Evolutionary conservation across 2,888 invertebrate genomes (phyloP), one percentile per base, ranked within the genome.

Genomic region (Electrophaes corylata): DNA sequence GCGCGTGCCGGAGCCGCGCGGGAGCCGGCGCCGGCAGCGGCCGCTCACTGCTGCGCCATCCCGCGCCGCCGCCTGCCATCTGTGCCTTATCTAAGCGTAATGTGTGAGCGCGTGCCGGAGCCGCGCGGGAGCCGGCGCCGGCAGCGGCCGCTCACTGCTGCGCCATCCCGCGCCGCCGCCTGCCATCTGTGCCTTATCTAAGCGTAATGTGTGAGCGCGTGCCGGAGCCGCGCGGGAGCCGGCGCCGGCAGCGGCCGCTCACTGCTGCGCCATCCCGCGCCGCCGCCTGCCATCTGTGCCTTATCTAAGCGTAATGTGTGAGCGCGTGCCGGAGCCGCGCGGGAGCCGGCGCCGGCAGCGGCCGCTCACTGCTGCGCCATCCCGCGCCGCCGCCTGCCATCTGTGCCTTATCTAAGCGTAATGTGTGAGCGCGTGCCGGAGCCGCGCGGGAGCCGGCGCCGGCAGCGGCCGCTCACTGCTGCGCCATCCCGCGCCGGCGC

Each of bases 381-480:
- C 16, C 23, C 6, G 5, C 40, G 3, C 12, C 41, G 31, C 41
- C 8, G 29, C 19, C 6, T 12, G 35, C 19, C 12, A 56, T 49
- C 40, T 46, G 33, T 40, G 33, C 29, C 44, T 45, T 54, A 54
- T 50, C 45, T 46, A 29, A 54, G 50, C 20, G 41, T 50, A 59
- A 29, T 39, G n/a, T 44, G 20, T 31, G 35, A 50, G 23, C 16
- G 5, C 6, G 5, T 33, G 3, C 12, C 41, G 31, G 35, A 8
- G 29, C 19, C 6, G 29, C 44, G n/a, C 48, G 20, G 31, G 35
- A 50, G 23, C 16, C 23, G 4, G 5, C 40, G 3, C 12, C 41
- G 31, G 35, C 8, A 29, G 20, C 6, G 11, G 35, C 19, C 12
- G n/a, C n/a, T n/a, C n/a, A n/a, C n/a, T n/a, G n/a, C 37, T 39